phyloP scores from a whole-genome alignment of 2,888 invertebrate species.

The Brachycybe producta region DNA sequence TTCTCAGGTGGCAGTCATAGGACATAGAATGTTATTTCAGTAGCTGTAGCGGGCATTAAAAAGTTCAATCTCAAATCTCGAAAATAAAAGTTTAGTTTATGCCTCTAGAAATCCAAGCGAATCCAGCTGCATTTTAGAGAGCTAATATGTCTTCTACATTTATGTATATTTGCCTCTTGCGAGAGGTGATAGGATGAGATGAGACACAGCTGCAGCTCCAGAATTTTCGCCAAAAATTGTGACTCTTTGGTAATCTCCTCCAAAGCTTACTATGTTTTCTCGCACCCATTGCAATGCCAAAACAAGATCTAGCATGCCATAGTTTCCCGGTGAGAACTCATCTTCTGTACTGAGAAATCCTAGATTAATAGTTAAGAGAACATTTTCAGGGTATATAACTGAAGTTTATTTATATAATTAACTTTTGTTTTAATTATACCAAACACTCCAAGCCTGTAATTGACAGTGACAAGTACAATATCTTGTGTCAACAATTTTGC shows the following conservation, averaged over 20 bases:
- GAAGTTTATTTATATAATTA: not conserved
- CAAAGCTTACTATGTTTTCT: slow-evolving; percentile 39
- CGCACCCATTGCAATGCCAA: slow-evolving; percentile 43
- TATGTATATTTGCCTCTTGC: slow-evolving; percentile 8
- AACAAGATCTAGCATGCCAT: slow-evolving; percentile 41
- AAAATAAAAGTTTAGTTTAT: too few species aligned
- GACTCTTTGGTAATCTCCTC: slow-evolving; percentile 40
- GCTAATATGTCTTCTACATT: too few species aligned
- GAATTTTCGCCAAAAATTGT: slow-evolving; percentile 45
- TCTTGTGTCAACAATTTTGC: slow-evolving; percentile 27
- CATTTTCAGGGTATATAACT: not conserved
- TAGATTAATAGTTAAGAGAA: slow-evolving; percentile 21
- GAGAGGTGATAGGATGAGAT: slow-evolving; percentile 29
- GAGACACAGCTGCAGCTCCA: slow-evolving; percentile 37
- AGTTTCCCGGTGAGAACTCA: slow-evolving; percentile 49
- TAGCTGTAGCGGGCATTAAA: too few species aligned
- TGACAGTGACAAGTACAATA: slow-evolving; percentile 32
- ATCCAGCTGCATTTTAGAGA: too few species aligned
- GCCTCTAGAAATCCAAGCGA: too few species aligned
- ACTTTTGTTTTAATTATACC: slow-evolving; percentile 23
- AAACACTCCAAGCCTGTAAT: slow-evolving; percentile 31
- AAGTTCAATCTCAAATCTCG: too few species aligned
- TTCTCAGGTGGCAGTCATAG: too few species aligned
- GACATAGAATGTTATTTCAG: too few species aligned
- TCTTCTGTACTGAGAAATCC: slow-evolving; percentile 50